Base-by-base conservation (phyloP, 23 tunicate genomes). In the Styela clava region DNA sequence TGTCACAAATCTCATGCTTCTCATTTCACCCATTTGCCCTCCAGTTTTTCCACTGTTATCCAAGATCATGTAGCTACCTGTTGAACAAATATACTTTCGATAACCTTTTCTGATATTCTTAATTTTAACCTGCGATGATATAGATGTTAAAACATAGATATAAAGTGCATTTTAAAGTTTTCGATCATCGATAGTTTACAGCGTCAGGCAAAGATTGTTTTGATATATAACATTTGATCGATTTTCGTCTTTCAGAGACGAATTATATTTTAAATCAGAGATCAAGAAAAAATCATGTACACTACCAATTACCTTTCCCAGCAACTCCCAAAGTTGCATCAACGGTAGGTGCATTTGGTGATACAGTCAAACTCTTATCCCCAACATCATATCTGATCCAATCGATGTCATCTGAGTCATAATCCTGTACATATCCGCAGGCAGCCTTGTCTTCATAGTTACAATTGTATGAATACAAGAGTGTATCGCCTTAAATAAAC, bases 371-470 rank as follows among this genome's bases (percentile, higher is more conserved):
- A 12, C 80, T 67, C 78, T 77, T 73, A 29, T 27, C 65, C 21
- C 90, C 90, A 19, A 91, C 62, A 1, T 70, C 82, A 51, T 79
- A 90, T 35, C 87, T 44, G 21, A 82, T 1, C 86, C 87, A 93
- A 25, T 93, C 93, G 22, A 61, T 52, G 33, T 83, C 74, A 37
- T 93, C 93, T 1, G 79, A 65, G 20, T 44, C 74, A 51, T 25
- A 76, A 16, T 93, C 89, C 77, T 93, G 98, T 7, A 88, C 89
- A 73, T 87, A 93, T 9, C 98, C 98, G 52, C 98, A 93, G 2
- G 74, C 73, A 16, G 82, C 20, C 19, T 69, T 81, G n/a, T 87
- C 98, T 22, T 93, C 93, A 71, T 85, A 93, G 69, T 85, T 79
- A 56, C 98, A 93, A 52, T 84, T 64, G 82, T 88, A 84, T 12